Percentiles rank a stretch among this genome's conserved stretches.
Evolutionary conservation across 2,888 invertebrate species (phyloP).

Genomic region (Marronus borbonicus): DNA sequence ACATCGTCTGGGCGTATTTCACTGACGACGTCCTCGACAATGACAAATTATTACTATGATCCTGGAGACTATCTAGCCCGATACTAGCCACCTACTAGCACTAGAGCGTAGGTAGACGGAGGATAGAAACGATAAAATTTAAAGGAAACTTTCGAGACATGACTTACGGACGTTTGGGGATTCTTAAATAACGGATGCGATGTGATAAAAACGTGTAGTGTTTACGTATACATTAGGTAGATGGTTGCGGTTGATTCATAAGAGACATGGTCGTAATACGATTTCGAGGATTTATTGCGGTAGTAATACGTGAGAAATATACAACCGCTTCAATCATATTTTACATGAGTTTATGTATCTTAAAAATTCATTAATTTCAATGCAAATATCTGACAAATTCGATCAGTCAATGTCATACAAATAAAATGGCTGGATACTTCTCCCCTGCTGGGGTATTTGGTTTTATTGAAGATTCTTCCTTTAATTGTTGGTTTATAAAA

Average conservation of each 20-base stretch:
- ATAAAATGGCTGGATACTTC: no score
- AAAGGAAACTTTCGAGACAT: conserved; percentile 20
- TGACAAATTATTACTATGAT: conserved; percentile 37
- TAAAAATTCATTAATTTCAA: no score
- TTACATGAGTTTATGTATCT: no score
- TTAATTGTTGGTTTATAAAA: no score
- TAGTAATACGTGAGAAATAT: no score
- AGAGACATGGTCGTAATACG: no score
- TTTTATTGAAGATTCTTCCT: no score
- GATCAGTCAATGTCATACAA: no score
- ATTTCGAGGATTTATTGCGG: no score
- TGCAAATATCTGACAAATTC: no score
- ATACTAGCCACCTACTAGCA: not conserved
- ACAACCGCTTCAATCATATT: no score
- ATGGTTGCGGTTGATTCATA: not conserved
- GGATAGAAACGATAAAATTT: conserved; percentile 34
- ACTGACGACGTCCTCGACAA: conserved; percentile 30
- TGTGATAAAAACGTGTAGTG: not conserved
- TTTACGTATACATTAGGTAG: not conserved
- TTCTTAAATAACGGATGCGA: conserved; percentile 10
- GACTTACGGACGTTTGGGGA: conserved; percentile 19
- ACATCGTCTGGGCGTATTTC: not conserved
- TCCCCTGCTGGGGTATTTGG: no score
- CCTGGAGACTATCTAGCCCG: not conserved
- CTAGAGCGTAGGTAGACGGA: not conserved